Conservation (phyloP, 1,140 invertebrate genomes). For the Campoletis sonorensis region DNA sequence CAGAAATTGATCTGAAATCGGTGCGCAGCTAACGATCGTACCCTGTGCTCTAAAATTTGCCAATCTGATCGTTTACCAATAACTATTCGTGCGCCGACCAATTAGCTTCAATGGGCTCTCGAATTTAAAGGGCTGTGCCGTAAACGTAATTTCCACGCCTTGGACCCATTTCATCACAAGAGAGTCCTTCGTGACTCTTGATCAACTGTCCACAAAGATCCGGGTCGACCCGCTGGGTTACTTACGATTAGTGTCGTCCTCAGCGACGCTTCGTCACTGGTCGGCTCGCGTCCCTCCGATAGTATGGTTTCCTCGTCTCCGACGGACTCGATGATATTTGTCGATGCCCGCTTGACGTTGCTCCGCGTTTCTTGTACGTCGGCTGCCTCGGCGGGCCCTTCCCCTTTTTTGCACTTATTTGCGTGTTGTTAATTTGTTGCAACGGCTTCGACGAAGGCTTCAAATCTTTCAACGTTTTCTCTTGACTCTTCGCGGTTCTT, state of each 20-base stretch:
- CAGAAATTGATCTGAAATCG: not conserved
- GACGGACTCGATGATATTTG: not conserved
- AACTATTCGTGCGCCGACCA: constrained; percentile 26
- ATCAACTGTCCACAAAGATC: constrained; percentile 4
- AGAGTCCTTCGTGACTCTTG: constrained; percentile 2
- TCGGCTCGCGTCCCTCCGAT: not conserved
- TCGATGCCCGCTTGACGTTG: constrained; percentile 34
- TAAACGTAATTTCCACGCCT: constrained; percentile 28
- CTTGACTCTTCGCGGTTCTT: constrained; percentile 18
- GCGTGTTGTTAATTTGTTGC: constrained; percentile 16
- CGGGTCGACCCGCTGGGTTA: constrained; percentile 24
- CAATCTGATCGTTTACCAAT: constrained; percentile 8
- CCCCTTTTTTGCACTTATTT: constrained; percentile 26
- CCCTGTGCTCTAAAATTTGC: constrained; percentile 1
- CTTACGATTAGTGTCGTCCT: constrained; percentile 5
- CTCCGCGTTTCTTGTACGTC: not conserved
- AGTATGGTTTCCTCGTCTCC: not conserved
- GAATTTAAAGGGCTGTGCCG: not conserved
- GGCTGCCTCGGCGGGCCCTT: constrained; percentile 30
- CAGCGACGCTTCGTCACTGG: constrained; percentile 11
- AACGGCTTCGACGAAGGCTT: not conserved
- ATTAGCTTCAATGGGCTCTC: not conserved
- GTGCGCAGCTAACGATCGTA: constrained; percentile 1
- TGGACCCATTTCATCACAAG: constrained; percentile 10
- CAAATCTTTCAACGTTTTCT: constrained; percentile 17